Base-by-base conservation (phyloP, 1,140 invertebrate genomes). In the Bombus consobrinus region DNA sequence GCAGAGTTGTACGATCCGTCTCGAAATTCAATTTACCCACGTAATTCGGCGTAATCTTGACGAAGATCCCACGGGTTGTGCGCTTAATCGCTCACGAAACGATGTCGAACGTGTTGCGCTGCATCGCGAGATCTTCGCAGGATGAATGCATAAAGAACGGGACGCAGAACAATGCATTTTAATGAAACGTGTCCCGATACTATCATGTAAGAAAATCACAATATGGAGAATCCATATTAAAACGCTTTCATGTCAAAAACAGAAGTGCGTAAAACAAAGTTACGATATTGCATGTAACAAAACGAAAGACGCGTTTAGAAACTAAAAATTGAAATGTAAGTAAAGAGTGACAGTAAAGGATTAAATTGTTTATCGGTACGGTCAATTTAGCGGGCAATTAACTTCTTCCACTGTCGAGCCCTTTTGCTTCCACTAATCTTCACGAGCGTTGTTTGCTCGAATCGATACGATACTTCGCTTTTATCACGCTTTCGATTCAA, bases 61-160 rank as follows among this genome's bases (percentile, higher is more conserved):
- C 74, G 69, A 81, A 74, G 74, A 74, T 73, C 41, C 59, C 77
- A 57, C 69, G 77, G 37, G 78, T 18, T 10, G 43, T 22, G 15
- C 28, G 28, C 37, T 79, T 80, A 80, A 85, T 85, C 53, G 77
- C 53, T 68, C 82, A 69, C 75, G 39, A 62, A 80, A 85, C 41
- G 66, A 72, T 80, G 34, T 72, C 76, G 22, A 43, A 77, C 81
- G 34, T 71, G 66, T 71, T 53, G n/a, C 53, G 22, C 25, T 53
- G 43, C 47, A 22, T 10, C 47, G 69, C 43, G 43, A 84, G 64
- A 78, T 71, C 75, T 71, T 71, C 39, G 41, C 73, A 5, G 22
- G 9, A 25, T 3, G 39, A 62, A 72, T 62, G 41, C 32, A 25
- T 10, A 59, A 59, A 47, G 32, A 71, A 37, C 39, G 22, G 18